Evolutionary conservation across 53 echinoderm and acorn worm species (phyloP).

Genomic region (Zoroaster sp.): DNA sequence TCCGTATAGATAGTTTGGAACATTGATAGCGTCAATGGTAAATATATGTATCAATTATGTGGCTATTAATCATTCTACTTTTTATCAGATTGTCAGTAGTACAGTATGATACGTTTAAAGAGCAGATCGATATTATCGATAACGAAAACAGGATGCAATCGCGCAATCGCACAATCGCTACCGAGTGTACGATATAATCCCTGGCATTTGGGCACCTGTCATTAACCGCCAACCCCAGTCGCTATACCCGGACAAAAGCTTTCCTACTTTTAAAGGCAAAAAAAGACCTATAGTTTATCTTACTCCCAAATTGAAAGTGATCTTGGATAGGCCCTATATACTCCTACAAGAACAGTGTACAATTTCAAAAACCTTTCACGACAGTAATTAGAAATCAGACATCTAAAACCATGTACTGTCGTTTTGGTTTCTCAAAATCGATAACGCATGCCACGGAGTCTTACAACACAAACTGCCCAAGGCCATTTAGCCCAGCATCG

Average conservation of each 20-base stretch:
- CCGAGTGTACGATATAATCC: conserved; percentile 9
- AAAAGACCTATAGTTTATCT: too few species aligned
- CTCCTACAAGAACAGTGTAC: too few species aligned
- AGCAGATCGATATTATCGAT: conserved; percentile 26
- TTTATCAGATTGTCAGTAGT: conserved; percentile 2
- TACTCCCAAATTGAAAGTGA: too few species aligned
- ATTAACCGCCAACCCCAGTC: not conserved
- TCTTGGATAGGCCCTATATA: too few species aligned
- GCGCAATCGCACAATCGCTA: too few species aligned
- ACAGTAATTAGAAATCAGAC: too few species aligned
- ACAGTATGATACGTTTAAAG: not conserved
- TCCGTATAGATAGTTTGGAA: not conserved
- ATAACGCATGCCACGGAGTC: too few species aligned
- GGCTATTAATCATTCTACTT: not conserved
- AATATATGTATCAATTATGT: not conserved
- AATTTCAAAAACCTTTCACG: too few species aligned
- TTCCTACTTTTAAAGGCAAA: too few species aligned
- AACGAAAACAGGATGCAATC: conserved; percentile 20
- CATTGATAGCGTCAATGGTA: not conserved
- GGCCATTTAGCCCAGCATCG: not conserved
- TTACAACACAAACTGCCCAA: not conserved
- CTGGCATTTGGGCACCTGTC: conserved; percentile 33
- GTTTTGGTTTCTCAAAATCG: too few species aligned
- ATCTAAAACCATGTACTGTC: too few species aligned
- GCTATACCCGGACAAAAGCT: not conserved